Conservation (phyloP, 1,140 invertebrate species). For the Orius insidiosus region DNA sequence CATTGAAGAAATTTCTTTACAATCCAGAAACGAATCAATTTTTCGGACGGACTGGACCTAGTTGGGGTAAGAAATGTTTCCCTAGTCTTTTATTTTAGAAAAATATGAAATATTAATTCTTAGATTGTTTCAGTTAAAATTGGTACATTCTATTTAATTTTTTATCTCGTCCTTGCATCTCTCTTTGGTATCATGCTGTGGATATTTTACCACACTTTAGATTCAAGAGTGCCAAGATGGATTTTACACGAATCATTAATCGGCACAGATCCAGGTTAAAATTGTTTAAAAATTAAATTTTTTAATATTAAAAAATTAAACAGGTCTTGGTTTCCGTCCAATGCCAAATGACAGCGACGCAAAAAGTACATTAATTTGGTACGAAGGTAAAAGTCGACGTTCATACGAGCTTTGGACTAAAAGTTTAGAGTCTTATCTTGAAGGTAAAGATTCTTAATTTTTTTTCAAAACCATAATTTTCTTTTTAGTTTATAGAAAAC, state of each 20-base stretch:
- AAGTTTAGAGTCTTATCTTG: slow-evolving; percentile 50
- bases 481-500: slow-evolving; percentile 44
- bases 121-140: slow-evolving; percentile 56
- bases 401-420: slow-evolving; percentile 62
- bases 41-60: slow-evolving; percentile 67
- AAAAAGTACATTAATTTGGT: slow-evolving; percentile 85
- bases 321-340: slow-evolving; percentile 78
- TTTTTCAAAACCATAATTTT: not conserved
- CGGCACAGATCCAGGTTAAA: slow-evolving; percentile 70
- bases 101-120: slow-evolving; percentile 1
- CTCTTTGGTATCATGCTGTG: slow-evolving; percentile 81
- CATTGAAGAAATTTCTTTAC: slow-evolving; percentile 45
- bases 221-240: slow-evolving; percentile 70
- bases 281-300: not conserved
- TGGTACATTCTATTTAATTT: slow-evolving; percentile 76
- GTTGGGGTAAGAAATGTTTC: slow-evolving; percentile 59
- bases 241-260: slow-evolving; percentile 64
- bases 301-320: not conserved
- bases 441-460: slow-evolving; percentile 33
- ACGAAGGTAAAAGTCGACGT: slow-evolving; percentile 51
- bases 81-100: not conserved
- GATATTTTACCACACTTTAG: slow-evolving; percentile 79
- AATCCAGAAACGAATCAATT: slow-evolving; percentile 76
- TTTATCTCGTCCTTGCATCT: slow-evolving; percentile 71
- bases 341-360: slow-evolving; percentile 64